Percentiles rank a stretch among this genome's conserved stretches.
Conservation (phyloP, 2,113 vertebrate genomes). For the Oncorhynchus clarkii region DNA sequence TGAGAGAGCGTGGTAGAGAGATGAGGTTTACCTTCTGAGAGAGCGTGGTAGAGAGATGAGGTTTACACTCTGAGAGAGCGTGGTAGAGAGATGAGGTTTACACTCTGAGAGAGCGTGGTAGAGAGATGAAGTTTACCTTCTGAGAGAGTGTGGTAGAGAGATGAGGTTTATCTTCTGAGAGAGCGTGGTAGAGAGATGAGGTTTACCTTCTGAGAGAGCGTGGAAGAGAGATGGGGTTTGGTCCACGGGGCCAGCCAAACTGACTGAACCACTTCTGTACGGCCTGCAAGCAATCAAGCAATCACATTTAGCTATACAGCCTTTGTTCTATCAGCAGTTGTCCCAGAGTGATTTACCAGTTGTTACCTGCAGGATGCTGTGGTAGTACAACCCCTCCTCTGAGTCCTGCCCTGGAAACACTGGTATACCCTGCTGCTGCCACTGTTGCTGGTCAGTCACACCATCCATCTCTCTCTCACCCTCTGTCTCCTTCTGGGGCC, state of each 20-base stretch:
- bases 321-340: too few relatives aligned
- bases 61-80: too few relatives aligned
- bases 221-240: constrained; percentile 78
- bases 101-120: too few relatives aligned
- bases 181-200: constrained; percentile 77
- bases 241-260: constrained; percentile 82
- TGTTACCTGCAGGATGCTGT: constrained; percentile 59
- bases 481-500: neutral
- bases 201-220: constrained; percentile 63
- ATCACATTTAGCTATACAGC: too few relatives aligned
- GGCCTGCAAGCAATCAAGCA: constrained; percentile 43
- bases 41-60: too few relatives aligned
- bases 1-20: too few relatives aligned
- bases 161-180: too few relatives aligned
- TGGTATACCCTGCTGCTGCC: constrained; percentile 28
- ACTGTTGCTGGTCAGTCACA: neutral
- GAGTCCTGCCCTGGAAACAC: constrained; percentile 63
- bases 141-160: too few relatives aligned
- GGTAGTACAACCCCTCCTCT: constrained; percentile 66
- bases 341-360: too few relatives aligned
- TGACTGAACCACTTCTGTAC: constrained; percentile 84
- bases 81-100: too few relatives aligned
- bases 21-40: too few relatives aligned
- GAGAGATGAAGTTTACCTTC: too few relatives aligned
- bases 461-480: neutral